Evolutionary conservation across 2,113 vertebrate genomes (phyloP).

Genomic region (Chauna torquata): DNA sequence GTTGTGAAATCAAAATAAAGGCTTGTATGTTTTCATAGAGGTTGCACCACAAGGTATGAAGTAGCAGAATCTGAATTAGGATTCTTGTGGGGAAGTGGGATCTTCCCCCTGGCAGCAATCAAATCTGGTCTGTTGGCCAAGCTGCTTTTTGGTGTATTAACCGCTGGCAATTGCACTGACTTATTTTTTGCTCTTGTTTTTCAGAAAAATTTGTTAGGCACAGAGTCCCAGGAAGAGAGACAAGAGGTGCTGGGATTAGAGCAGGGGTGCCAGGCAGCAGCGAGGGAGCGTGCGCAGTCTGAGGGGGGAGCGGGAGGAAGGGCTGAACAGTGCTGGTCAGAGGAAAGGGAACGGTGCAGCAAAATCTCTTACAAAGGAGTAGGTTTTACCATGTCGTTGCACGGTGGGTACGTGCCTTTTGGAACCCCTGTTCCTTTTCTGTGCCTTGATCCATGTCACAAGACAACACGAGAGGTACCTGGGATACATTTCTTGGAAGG

Average conservation of each 20-base stretch:
- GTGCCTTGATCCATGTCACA: neutral
- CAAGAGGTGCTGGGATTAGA: fast-evolving
- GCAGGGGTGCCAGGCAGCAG: neutral
- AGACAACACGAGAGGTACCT: neutral
- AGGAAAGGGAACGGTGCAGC: neutral
- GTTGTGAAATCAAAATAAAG: neutral
- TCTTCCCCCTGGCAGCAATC: neutral
- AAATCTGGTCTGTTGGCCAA: neutral
- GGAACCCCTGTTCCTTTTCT: neutral
- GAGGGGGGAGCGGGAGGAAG: neutral
- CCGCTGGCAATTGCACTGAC: neutral
- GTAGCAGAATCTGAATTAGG: neutral
- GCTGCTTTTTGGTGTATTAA: neutral
- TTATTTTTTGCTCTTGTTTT: neutral
- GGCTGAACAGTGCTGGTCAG: neutral
- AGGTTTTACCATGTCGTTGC: neutral
- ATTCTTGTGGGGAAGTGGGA: neutral
- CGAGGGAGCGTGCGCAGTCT: fast-evolving
- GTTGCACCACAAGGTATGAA: neutral
- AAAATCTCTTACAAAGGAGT: neutral
- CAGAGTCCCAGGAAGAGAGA: fast-evolving
- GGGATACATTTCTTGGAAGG: neutral
- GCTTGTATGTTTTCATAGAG: neutral
- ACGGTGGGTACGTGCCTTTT: neutral
- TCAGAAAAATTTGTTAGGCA: neutral